A percentile compares a stretch with the other conserved stretches of the same genome.
These are phyloP conservation scores for Sylvia borin DNA, from an alignment of 2,797 vertebrate species.

Conservation along the genomic window DNA sequence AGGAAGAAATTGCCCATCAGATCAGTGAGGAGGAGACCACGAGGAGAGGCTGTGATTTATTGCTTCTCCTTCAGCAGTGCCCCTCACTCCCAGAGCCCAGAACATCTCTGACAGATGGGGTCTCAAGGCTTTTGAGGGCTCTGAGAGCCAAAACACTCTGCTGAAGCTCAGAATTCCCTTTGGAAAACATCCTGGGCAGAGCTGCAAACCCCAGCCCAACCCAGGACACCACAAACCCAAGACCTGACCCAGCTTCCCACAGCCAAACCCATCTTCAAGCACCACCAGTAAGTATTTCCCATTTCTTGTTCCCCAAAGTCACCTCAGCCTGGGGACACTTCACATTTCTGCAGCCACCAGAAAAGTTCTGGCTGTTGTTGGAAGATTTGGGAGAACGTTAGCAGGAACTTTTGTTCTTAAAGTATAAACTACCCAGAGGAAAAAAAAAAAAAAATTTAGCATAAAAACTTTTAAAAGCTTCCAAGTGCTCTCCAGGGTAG, in stretches of 20 bases:
- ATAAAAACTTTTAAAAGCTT: slow-evolving; percentile 80
- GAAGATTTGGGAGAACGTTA: slow-evolving; percentile 35
- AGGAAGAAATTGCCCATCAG: not conserved
- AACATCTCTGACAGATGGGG: rapidly evolving
- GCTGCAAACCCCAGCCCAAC: not conserved
- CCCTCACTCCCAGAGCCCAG: not conserved
- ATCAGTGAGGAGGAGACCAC: not conserved
- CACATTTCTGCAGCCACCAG: not conserved
- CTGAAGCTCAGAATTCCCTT: not conserved
- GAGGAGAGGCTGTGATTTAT: not conserved
- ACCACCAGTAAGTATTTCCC: rapidly evolving
- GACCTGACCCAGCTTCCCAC: not conserved
- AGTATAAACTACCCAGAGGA: slow-evolving; percentile 48
- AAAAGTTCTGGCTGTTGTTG: not conserved
- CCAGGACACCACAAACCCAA: not conserved
- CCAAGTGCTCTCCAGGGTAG: slow-evolving; percentile 76
- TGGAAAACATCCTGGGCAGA: not conserved
- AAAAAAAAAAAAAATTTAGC: slow-evolving; percentile 57
- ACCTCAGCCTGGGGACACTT: not conserved
- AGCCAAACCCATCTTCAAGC: not conserved
- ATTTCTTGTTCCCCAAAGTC: not conserved
- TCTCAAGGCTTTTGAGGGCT: not conserved
- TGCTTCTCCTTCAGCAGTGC: not conserved
- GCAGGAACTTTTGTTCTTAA: slow-evolving; percentile 70
- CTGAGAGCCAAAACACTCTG: not conserved